Conservation (phyloP, 2,888 invertebrate genomes). For the Chloroclysta siterata region DNA sequence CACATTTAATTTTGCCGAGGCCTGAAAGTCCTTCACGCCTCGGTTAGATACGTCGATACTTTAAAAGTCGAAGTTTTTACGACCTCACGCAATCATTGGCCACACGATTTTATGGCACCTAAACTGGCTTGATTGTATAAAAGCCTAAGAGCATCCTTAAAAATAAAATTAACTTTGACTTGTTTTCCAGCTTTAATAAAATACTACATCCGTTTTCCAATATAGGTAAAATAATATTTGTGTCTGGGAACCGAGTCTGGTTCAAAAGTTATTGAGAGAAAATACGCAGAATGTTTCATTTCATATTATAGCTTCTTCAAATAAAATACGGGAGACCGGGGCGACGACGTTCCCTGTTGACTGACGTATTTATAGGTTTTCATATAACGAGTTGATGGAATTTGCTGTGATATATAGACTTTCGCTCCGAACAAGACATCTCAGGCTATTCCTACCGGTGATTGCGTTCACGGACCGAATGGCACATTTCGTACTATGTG, state of each 20-base stretch:
- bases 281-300: conserved; percentile 34
- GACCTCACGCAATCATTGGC: conserved; percentile 33
- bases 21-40: conserved; percentile 45
- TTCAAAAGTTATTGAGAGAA: conserved; percentile 32
- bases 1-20: conserved; percentile 60
- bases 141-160: conserved; percentile 20
- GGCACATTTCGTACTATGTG: conserved; percentile 37
- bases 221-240: conserved; percentile 26
- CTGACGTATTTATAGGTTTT: conserved; percentile 53
- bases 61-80: conserved; percentile 40
- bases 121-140: conserved; percentile 34
- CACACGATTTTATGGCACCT: conserved; percentile 39
- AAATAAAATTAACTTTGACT: conserved; percentile 22
- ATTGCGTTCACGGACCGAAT: conserved; percentile 42
- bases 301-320: conserved; percentile 37
- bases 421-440: conserved; percentile 34
- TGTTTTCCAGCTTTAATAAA: conserved; percentile 17
- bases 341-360: conserved; percentile 41
- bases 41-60: conserved; percentile 41
- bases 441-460: conserved; percentile 43
- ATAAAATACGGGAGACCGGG: conserved; percentile 47
- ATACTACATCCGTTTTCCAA: conserved; percentile 21
- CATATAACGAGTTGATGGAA: conserved; percentile 46
- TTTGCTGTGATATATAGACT: conserved; percentile 42
- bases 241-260: conserved; percentile 21